Evolutionary conservation across 92 coral and sea anemone species (phyloP).

Genomic region (Porites cylindrica): DNA sequence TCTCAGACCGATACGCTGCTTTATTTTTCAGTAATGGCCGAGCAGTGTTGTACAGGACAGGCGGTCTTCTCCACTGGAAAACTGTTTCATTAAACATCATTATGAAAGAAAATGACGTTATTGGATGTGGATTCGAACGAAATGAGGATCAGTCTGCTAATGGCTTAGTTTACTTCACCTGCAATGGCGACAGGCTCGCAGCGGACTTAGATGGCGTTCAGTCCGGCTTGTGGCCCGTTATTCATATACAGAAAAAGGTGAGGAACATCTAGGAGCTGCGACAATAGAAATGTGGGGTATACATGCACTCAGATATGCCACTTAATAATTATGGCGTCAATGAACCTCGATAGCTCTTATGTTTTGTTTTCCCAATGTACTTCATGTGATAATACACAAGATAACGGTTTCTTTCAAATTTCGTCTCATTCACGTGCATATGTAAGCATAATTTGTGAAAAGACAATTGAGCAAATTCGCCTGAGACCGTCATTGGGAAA

Average conservation of each 20-base stretch:
- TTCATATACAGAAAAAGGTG: slow-evolving; percentile 97
- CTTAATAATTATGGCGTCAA: no score
- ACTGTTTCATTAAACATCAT: slow-evolving; percentile 80
- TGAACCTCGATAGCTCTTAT: no score
- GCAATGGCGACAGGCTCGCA: slow-evolving; percentile 85
- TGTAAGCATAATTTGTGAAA: no score
- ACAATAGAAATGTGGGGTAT: no score
- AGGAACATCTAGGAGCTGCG: background rate
- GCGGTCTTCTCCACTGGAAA: slow-evolving; percentile 91
- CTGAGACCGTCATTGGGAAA: no score
- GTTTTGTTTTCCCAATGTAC: no score
- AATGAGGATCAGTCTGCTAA: slow-evolving; percentile 62
- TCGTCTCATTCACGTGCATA: no score
- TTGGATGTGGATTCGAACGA: slow-evolving; percentile 94
- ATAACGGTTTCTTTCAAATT: no score
- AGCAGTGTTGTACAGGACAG: slow-evolving; percentile 88
- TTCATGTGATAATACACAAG: no score
- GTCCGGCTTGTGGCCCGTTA: slow-evolving; percentile 92
- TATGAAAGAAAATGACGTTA: slow-evolving; percentile 80
- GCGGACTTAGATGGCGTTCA: slow-evolving; percentile 78
- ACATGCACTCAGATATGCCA: no score
- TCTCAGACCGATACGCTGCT: no score
- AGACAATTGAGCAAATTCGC: no score
- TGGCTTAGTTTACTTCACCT: slow-evolving; percentile 90
- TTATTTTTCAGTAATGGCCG: slow-evolving; percentile 81